Base-by-base conservation (phyloP, 2,797 vertebrate genomes). In the Tragopan temminckii region DNA sequence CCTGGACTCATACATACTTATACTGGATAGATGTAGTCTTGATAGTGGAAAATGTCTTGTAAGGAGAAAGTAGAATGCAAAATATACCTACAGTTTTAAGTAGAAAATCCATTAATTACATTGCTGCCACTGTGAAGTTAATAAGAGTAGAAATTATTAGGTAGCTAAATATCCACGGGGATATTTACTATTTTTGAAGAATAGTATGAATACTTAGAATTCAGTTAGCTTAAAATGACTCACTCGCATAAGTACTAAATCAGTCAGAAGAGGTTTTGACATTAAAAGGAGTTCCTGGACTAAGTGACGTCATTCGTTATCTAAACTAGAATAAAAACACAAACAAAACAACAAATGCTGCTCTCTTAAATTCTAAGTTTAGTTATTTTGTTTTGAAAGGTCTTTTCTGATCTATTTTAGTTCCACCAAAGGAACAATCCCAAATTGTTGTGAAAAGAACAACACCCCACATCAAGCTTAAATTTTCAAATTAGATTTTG, bases 211-310 rank as follows among this genome's bases (percentile, higher is more conserved):
- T 93, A 33, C 36, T 92, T 80, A 80, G 55, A 80, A 76, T 40
- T 94, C 67, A 90, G 25, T 82, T 89, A 85, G 70, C 27, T 93
- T 59, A 95, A 96, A 96, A 90, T 80, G 24, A 31, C 38, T 93
- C n/a, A 57, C 72, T 69, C 24, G 13, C 45, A 21, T 31, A 33
- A 80, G 38, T 76, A 52, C 31, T 33, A 90, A 61, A 40, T 90
- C 18, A 62, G 42, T 70, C 79, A 93, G 57, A 29, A 82, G 18
- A 71, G 70, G n/a, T 90, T 90, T 88, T 63, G 46, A 88, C 40
- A 36, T 21, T 17, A 90, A 58, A 77, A 79, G 78, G 7, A 70
- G 7, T 7, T 95, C 42, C 50, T 86, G 23, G 36, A 76, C 29
- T 79, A 74, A 80, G 64, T 29, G 48, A 40, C 58, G 94, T 78